Evolutionary conservation across 2,888 invertebrate species (phyloP), one percentile per base, ranked within the genome.

Genomic region (Embidobia sp.): DNA sequence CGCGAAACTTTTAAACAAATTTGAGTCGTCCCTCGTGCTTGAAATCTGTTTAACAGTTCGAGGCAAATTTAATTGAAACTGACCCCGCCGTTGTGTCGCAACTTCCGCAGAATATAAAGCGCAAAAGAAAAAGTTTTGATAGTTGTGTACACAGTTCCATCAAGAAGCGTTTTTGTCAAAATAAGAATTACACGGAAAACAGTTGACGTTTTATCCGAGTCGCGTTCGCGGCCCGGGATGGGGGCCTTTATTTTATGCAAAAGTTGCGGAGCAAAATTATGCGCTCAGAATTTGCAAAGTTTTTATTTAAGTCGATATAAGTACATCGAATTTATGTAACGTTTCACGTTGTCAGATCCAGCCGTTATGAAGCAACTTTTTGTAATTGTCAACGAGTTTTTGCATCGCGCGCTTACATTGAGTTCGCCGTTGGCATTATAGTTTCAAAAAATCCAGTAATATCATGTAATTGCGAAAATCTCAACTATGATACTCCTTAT

Each of bases 61-160:
- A 40, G 61, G 44, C 2, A 70, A 70, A 70, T 70, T 70, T 70
- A 70, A 70, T 70, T 70, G 70, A 70, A 70, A 70, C 55, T 63
- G 63, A 72, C 72, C 63, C 42, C 53, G 31, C 18, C 37, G 72
- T 63, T 64, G 63, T 53, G 46, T 64, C 48, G 51, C 53, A 63
- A 72, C 70, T 72, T 64, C 57, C 22, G 31, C 49, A 37, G 46
- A 72, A 63, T 72, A 51, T 70, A 53, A 72, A 63, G 37, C 46
- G 29, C 40, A 33, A 40, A 40, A 49, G 46, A 46, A 70, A 49
- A 72, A 72, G 53, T 63, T 61, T 44, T 53, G 70, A 55, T 55
- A 63, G 72, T 72, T 61, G 18, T 61, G 55, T 40, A 55, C 35
- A 53, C 48, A 40, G 55, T 53, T 55, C 29, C 42, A 73, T 33